phyloP scores from a whole-genome alignment of 2,113 vertebrate species.

The Climacteris rufus region DNA sequence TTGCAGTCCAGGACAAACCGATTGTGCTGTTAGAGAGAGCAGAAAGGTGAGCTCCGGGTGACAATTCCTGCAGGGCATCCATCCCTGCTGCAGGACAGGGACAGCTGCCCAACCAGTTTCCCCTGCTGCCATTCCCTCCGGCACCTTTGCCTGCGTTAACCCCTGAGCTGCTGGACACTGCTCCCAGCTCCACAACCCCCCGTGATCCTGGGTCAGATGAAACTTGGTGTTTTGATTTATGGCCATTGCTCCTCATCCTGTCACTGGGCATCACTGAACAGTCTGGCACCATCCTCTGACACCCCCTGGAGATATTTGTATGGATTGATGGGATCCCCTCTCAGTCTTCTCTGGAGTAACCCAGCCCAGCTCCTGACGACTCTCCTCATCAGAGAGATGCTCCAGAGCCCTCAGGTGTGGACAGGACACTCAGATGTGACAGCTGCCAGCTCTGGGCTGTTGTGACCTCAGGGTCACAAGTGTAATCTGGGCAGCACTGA shows the following conservation, averaged over 20 bases:
- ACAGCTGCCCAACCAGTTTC: neutral
- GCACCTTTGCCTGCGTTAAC: neutral
- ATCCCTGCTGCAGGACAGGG: neutral
- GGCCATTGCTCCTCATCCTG: neutral
- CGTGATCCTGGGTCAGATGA: accelerated
- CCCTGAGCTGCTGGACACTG: neutral
- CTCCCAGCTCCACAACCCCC: neutral
- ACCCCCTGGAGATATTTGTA: neutral
- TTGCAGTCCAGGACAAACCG: constrained; percentile 83
- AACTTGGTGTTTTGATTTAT: neutral
- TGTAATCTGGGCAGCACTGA: neutral
- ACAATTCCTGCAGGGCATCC: neutral
- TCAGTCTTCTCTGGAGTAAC: neutral
- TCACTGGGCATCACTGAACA: neutral
- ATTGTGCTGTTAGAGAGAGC: constrained; percentile 71
- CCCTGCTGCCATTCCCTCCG: neutral
- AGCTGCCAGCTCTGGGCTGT: neutral
- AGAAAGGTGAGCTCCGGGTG: neutral
- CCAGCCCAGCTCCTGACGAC: neutral
- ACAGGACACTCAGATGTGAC: neutral
- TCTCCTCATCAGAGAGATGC: neutral
- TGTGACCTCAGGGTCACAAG: neutral
- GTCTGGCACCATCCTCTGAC: neutral
- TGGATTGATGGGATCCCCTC: no score
- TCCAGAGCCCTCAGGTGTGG: neutral